These are phyloP conservation scores for Lasiurus borealis DNA, from an alignment of 2,113 vertebrate species.

Conservation along the genomic window DNA sequence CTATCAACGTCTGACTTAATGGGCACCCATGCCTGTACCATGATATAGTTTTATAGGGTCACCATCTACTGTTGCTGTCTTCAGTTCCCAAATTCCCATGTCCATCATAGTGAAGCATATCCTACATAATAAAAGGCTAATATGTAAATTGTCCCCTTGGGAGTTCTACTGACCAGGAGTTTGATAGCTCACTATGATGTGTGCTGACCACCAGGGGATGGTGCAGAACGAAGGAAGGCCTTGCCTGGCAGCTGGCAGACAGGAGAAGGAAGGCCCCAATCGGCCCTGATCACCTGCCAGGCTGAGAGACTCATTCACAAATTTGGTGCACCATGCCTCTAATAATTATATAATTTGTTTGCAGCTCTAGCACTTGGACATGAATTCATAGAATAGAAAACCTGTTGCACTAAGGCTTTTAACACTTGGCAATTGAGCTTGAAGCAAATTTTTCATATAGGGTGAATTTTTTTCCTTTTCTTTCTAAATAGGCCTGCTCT, in stretches of 20 bases:
- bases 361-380: not conserved
- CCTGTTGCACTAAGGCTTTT: conserved; percentile 5
- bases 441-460: conserved; percentile 32
- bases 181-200: too few species aligned
- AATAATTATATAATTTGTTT: conserved; percentile 36
- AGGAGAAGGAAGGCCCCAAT: too few species aligned
- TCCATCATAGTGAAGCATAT: conserved; percentile 11
- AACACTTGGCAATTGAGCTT: not conserved
- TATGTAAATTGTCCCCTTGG: too few species aligned
- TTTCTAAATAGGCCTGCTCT: conserved; percentile 54
- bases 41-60: not conserved
- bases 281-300: too few species aligned
- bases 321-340: too few species aligned
- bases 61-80: not conserved
- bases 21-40: not conserved
- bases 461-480: not conserved
- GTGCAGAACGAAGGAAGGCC: too few species aligned
- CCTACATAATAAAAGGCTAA: too few species aligned
- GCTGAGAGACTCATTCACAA: too few species aligned
- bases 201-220: too few species aligned
- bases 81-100: not conserved
- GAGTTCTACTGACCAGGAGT: too few species aligned
- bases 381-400: conserved; percentile 30
- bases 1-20: not conserved
- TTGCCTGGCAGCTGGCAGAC: too few species aligned